Base-by-base conservation (phyloP, 2,797 vertebrate species). In the Parotocinclus haroldoi region DNA sequence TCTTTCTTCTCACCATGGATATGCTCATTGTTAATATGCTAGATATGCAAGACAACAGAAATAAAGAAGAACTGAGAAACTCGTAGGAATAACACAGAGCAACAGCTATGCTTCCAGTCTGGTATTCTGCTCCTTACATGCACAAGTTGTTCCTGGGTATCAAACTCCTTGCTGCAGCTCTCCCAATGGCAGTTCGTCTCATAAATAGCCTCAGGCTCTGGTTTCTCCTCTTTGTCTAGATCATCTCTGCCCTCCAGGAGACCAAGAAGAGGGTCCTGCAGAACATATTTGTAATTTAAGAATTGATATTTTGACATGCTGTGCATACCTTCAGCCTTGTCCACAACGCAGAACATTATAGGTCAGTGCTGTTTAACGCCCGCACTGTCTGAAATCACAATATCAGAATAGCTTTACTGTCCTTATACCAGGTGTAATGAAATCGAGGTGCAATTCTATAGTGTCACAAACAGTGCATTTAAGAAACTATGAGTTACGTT, bases 11-110 rank as follows among this genome's bases (percentile, higher is more conserved):
- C 96, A 4, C 96, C 96, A 0, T 99, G 97, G 85, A 99, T 99
- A 76, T 99, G 97, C 74, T 99, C 97, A 0, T 98, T 99, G 82
- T 99, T 99, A 80, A 99, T 99, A 82, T 99, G 97, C 97, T 99
- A 80, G 13, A 69, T 69, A 7, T 9, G 12, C n/a, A 45, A 12
- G n/a, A 1, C 46, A 45, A 38, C 9, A 65, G n/a, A 59, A 17
- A 36, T n/a, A 27, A 18, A n/a, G 7, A 7, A n/a, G 39, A 1
- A 55, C 10, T 27, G 5, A 17, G 13, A 11, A 17, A 44, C 9
- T 4, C 10, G 7, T 39, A 17, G 37, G 13, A 12, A 16, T 52
- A 10, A 11, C 11, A 53, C 11, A 49, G 37, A 19, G 27, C n/a
- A 13, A 48, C 18, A 0, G 9, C 5, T 57, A 27, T 13, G 16